A percentile compares a stretch with the other conserved stretches of the same genome.
Evolutionary conservation across 2,797 vertebrate species (phyloP).

Genomic region (Arvicola amphibius): DNA sequence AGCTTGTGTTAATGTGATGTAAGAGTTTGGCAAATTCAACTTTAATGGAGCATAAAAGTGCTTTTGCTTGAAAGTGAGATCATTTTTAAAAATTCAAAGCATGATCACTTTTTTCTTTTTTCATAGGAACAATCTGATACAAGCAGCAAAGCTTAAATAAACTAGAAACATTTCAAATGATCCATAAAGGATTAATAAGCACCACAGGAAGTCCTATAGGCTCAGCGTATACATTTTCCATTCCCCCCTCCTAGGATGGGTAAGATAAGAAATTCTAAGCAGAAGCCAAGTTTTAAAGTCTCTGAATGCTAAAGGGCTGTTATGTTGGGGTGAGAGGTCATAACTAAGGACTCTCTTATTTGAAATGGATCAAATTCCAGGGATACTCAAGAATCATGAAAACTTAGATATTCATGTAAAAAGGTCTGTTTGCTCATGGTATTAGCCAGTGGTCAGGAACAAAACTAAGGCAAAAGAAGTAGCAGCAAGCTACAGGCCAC

Average conservation of each 20-base stretch:
- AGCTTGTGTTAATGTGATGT: slow-evolving; percentile 90
- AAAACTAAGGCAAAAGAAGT: slow-evolving; percentile 80
- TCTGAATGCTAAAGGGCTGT: slow-evolving; percentile 87
- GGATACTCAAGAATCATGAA: slow-evolving; percentile 83
- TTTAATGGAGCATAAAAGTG: slow-evolving; percentile 93
- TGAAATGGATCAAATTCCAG: slow-evolving; percentile 85
- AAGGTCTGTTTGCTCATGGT: slow-evolving; percentile 76
- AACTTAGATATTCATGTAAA: slow-evolving; percentile 84
- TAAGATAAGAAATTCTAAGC: slow-evolving; percentile 90
- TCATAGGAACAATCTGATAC: slow-evolving; percentile 91
- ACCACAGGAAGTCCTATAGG: slow-evolving; percentile 91
- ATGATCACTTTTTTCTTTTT: slow-evolving; percentile 90
- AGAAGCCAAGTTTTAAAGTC: slow-evolving; percentile 90
- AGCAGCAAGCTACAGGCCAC: slow-evolving; percentile 86
- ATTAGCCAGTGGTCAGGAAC: slow-evolving; percentile 83
- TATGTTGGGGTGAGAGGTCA: slow-evolving; percentile 80
- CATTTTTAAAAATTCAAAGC: slow-evolving; percentile 92
- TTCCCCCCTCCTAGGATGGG: slow-evolving; percentile 85
- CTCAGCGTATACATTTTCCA: slow-evolving; percentile 90
- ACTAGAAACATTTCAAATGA: slow-evolving; percentile 93
- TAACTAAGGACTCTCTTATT: slow-evolving; percentile 82
- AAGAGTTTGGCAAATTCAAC: slow-evolving; percentile 91
- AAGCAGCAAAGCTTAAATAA: slow-evolving; percentile 92
- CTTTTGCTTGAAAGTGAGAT: slow-evolving; percentile 92
- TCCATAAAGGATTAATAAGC: slow-evolving; percentile 93